Evolutionary conservation across 2,797 vertebrate genomes (phyloP).

Genomic region (Mormyrus hasselquistii): DNA sequence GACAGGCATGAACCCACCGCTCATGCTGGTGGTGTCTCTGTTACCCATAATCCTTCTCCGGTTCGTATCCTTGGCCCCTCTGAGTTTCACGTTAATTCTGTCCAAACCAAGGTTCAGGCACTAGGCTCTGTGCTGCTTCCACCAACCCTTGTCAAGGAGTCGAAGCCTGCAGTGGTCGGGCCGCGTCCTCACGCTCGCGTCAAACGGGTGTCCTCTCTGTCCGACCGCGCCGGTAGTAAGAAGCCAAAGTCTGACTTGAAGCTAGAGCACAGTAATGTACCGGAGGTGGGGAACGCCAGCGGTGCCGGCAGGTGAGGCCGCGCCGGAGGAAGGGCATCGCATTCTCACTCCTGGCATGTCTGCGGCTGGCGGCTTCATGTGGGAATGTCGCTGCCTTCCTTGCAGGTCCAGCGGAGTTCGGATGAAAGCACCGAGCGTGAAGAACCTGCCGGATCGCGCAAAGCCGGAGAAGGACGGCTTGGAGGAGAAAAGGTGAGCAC

Average conservation of each 20-base stretch:
- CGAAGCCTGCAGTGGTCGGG: conserved; percentile 20
- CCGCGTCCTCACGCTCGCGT: conserved; percentile 55
- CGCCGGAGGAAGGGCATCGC: not conserved
- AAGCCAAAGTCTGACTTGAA: conserved; percentile 60
- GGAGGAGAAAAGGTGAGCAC: conserved; percentile 46
- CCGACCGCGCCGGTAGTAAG: conserved; percentile 59
- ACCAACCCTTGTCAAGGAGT: not conserved
- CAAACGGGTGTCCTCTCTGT: conserved; percentile 64
- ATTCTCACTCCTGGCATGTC: not conserved
- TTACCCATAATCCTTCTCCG: conserved; percentile 44
- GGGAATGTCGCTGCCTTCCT: not conserved
- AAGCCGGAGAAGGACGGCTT: conserved; percentile 38
- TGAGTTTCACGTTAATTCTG: conserved; percentile 24
- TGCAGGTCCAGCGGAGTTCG: conserved; percentile 63
- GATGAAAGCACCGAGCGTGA: conserved; percentile 70
- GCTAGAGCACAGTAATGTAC: conserved; percentile 28
- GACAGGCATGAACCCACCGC: conserved; percentile 46
- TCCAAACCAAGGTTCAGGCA: conserved; percentile 23
- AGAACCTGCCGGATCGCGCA: conserved; percentile 62
- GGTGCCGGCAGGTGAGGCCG: conserved; percentile 18
- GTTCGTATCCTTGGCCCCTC: conserved; percentile 10
- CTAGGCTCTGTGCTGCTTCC: conserved; percentile 17
- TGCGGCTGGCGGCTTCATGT: too few relatives aligned
- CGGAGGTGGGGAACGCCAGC: conserved; percentile 38
- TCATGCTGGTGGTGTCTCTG: conserved; percentile 38